Evolutionary conservation across 2,888 invertebrate species (phyloP).

Genomic region (Chalcis sispes): DNA sequence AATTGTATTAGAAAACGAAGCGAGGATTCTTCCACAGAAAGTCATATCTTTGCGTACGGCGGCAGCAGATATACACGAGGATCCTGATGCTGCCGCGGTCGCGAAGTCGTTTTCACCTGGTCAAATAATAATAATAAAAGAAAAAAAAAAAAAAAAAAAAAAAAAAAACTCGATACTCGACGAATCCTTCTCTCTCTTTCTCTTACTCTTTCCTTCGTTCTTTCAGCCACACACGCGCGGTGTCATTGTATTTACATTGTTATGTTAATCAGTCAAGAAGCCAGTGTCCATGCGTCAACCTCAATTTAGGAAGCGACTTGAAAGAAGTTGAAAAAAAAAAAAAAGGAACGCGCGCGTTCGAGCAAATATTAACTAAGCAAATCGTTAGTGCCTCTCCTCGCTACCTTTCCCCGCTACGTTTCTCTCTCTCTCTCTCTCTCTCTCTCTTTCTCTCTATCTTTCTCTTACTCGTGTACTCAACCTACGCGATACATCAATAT

Average conservation of each 20-base stretch:
- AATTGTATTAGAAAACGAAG: slow-evolving; percentile 72
- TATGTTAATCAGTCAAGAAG: slow-evolving; percentile 71
- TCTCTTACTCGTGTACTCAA: too few species aligned
- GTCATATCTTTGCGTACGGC: slow-evolving; percentile 20
- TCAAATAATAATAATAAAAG: slow-evolving; percentile 71
- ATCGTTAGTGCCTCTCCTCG: slow-evolving; percentile 71
- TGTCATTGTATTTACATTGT: slow-evolving; percentile 75
- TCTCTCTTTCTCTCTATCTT: slow-evolving; percentile 25
- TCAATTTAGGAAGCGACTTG: slow-evolving; percentile 74
- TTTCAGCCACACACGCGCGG: not conserved
- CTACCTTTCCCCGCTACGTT: slow-evolving; percentile 45
- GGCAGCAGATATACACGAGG: slow-evolving; percentile 18
- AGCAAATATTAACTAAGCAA: slow-evolving; percentile 74
- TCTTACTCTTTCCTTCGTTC: slow-evolving; percentile 16
- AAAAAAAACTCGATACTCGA: too few species aligned
- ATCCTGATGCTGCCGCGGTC: slow-evolving; percentile 61
- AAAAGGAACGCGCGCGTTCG: slow-evolving; percentile 70
- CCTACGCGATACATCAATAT: not conserved
- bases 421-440: not conserved
- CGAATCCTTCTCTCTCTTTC: slow-evolving; percentile 54
- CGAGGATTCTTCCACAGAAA: not conserved
- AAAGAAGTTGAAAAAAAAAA: slow-evolving; percentile 28
- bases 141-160: too few species aligned
- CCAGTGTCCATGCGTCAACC: slow-evolving; percentile 74
- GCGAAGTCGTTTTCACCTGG: slow-evolving; percentile 76